Percentiles rank a stretch among this genome's conserved stretches.
phyloP scores from a whole-genome alignment of 2,888 invertebrate genomes.

The Lasioglossum zephyrum region DNA sequence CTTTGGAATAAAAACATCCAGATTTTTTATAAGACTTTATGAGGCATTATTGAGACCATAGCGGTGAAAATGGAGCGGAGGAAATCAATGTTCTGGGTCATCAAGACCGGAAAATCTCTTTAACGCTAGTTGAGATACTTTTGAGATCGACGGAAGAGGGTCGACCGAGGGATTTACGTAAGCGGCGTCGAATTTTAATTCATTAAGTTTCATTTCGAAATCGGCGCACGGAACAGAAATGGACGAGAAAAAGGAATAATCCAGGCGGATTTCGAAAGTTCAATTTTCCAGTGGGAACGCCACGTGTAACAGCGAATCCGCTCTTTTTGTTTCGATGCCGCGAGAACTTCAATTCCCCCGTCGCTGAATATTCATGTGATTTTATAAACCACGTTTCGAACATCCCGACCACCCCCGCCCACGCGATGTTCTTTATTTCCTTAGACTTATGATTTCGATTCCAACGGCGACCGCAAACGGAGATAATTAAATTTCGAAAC shows the following conservation, averaged over 20 bases:
- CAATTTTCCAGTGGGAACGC: slow-evolving; percentile 65
- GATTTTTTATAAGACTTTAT: not conserved
- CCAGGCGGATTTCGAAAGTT: slow-evolving; percentile 65
- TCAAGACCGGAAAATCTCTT: not conserved
- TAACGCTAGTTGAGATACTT: not conserved
- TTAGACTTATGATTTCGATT: slow-evolving; percentile 59
- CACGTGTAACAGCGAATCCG: slow-evolving; percentile 65
- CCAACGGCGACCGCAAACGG: not conserved
- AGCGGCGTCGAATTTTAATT: slow-evolving; percentile 51
- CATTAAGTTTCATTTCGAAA: slow-evolving; percentile 63
- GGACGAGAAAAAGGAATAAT: slow-evolving; percentile 53
- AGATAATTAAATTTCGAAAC: not conserved
- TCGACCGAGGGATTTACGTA: slow-evolving; percentile 20
- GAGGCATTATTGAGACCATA: not conserved
- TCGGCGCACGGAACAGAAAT: slow-evolving; percentile 36
- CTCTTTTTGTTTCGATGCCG: slow-evolving; percentile 70
- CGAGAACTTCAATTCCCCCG: slow-evolving; percentile 64
- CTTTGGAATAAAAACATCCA: not conserved
- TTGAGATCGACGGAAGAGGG: not conserved
- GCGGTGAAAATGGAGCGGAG: not conserved
- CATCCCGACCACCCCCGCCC: slow-evolving; percentile 54
- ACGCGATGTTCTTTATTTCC: slow-evolving; percentile 62
- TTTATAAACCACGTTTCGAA: slow-evolving; percentile 74
- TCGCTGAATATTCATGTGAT: slow-evolving; percentile 72
- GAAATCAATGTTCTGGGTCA: not conserved